Conservation (phyloP, 1,140 invertebrate species). For the Conopomorpha cramerella region DNA sequence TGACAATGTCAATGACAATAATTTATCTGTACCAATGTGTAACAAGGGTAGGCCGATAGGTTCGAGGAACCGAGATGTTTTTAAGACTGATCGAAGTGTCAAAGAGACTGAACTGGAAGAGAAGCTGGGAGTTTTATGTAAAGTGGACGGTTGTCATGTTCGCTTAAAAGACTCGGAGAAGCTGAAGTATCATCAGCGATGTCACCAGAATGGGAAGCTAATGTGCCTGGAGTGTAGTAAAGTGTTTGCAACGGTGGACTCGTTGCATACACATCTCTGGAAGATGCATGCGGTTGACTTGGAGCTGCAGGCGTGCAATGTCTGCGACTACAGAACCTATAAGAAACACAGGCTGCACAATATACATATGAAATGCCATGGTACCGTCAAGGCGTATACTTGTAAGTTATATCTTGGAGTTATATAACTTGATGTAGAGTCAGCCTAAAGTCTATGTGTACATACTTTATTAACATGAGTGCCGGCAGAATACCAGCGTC, state of each 20-base stretch:
- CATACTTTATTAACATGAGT: too few relatives aligned
- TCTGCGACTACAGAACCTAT: constrained; percentile 68
- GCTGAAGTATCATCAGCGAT: constrained; percentile 62
- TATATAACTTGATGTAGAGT: too few relatives aligned
- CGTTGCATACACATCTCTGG: constrained; percentile 78
- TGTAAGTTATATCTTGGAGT: constrained; percentile 22
- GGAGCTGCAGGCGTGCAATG: constrained; percentile 72
- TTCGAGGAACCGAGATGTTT: constrained; percentile 2
- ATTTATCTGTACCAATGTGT: constrained; percentile 17
- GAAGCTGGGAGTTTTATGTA: constrained; percentile 20
- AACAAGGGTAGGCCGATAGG: constrained; percentile 4
- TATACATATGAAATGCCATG: constrained; percentile 72
- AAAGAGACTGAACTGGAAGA: constrained; percentile 3
- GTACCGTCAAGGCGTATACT: constrained; percentile 57
- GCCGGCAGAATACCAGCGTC: too few relatives aligned
- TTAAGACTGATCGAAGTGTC: constrained; percentile 6
- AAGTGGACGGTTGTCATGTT: constrained; percentile 28
- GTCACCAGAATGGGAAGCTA: constrained; percentile 65
- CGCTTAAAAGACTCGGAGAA: constrained; percentile 41
- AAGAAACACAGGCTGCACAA: constrained; percentile 68
- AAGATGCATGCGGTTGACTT: constrained; percentile 74
- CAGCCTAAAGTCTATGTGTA: too few relatives aligned
- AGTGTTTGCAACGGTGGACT: constrained; percentile 61
- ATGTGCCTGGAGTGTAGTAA: constrained; percentile 70
- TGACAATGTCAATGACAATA: too few relatives aligned